Evolutionary conservation across 2,797 vertebrate species (phyloP).

Genomic region (Acipenser transmontanus): DNA sequence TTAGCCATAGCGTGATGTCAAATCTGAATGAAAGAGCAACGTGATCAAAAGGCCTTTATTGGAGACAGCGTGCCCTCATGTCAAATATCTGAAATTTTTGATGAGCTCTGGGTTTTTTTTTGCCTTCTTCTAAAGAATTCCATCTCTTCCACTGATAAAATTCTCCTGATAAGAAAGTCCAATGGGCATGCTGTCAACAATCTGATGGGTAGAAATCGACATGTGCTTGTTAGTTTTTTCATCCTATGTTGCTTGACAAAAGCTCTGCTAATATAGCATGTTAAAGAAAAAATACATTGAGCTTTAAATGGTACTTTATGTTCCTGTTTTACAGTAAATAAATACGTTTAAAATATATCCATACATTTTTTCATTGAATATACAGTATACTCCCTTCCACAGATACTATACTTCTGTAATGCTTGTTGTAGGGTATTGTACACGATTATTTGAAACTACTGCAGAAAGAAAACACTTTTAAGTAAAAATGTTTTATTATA

Average conservation of each 20-base stretch:
- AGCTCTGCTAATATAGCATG: conserved; percentile 40
- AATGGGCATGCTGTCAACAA: conserved; percentile 78
- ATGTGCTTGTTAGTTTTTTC: conserved; percentile 81
- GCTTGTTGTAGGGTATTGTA: no score
- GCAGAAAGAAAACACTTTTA: no score
- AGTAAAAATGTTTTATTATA: no score
- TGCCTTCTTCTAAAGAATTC: conserved; percentile 50
- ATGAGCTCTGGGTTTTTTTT: conserved; percentile 58
- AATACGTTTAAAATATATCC: no score
- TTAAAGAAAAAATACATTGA: no score
- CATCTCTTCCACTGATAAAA: conserved; percentile 58
- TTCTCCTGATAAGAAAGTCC: conserved; percentile 71
- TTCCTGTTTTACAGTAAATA: no score
- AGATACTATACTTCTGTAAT: no score
- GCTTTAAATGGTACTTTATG: no score
- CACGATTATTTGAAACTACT: no score
- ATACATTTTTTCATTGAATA: no score
- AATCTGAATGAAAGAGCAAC: conserved; percentile 79
- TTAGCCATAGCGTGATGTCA: conserved; percentile 91
- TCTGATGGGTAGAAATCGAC: conserved; percentile 77
- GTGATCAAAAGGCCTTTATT: conserved; percentile 84
- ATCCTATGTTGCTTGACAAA: conserved; percentile 55
- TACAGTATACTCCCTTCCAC: no score
- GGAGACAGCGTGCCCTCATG: conserved; percentile 75
- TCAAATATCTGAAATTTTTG: conserved; percentile 72